phyloP scores from a whole-genome alignment of 2,888 invertebrate species.

The Caenorhabditis angaria region DNA sequence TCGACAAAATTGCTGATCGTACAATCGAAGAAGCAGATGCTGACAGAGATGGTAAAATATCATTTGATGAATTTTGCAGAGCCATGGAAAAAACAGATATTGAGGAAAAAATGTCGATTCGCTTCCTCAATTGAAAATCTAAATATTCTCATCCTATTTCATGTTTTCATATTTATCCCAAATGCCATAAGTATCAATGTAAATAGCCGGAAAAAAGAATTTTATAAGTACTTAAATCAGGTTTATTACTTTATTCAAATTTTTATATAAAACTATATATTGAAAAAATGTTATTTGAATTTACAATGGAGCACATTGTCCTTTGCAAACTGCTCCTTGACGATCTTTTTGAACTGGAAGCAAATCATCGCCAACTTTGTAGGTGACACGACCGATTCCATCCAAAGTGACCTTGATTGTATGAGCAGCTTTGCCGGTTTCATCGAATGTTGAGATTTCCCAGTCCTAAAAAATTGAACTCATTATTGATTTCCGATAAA shows the following conservation, averaged over 20 bases:
- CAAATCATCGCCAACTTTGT: slow-evolving; percentile 67
- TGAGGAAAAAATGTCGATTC: slow-evolving; percentile 98
- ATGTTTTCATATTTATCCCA: too few relatives aligned
- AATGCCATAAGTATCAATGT: neutral
- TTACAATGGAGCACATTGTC: slow-evolving; percentile 66
- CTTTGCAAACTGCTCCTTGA: slow-evolving; percentile 70
- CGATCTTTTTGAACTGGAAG: slow-evolving; percentile 64
- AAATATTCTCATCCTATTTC: too few relatives aligned
- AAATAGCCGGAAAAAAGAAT: too few relatives aligned
- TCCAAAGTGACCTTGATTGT: slow-evolving; percentile 50
- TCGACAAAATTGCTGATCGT: slow-evolving; percentile 90
- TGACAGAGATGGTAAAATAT: slow-evolving; percentile 94
- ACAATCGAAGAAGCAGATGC: slow-evolving; percentile 96
- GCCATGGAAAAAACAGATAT: slow-evolving; percentile 95
- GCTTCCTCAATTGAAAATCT: slow-evolving; percentile 79
- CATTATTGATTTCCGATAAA: neutral
- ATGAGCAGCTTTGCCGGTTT: slow-evolving; percentile 48
- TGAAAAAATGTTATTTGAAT: neutral
- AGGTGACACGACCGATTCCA: slow-evolving; percentile 66
- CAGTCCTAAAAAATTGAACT: slow-evolving; percentile 45
- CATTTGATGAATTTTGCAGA: slow-evolving; percentile 88
- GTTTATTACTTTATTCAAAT: too few relatives aligned
- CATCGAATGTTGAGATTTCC: slow-evolving; percentile 63
- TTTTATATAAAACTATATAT: neutral
- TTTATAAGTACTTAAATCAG: too few relatives aligned